Evolutionary conservation across 2,797 vertebrate species (phyloP).

Genomic region (Serranus cabrilla): DNA sequence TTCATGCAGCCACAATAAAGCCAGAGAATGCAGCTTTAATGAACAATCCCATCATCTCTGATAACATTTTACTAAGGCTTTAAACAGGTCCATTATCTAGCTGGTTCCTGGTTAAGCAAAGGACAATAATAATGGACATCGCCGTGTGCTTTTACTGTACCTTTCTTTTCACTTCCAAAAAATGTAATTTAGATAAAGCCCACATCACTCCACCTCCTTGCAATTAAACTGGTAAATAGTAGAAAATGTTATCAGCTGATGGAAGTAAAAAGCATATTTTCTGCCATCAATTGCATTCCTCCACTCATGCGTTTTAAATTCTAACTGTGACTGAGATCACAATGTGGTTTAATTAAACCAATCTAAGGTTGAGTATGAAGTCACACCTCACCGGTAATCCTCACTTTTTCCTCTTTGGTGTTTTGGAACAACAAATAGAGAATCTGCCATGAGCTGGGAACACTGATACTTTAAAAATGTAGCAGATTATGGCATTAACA

Average conservation of each 20-base stretch:
- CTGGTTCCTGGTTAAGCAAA: neutral
- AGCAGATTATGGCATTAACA: conserved; percentile 11
- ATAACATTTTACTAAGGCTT: neutral
- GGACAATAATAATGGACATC: conserved; percentile 1
- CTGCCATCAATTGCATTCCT: neutral
- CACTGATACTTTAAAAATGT: conserved; percentile 5
- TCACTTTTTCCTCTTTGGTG: neutral
- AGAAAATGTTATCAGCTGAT: conserved; percentile 7
- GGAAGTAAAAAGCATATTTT: conserved; percentile 13
- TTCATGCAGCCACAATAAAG: neutral
- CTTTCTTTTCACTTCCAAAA: neutral
- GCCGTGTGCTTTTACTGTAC: neutral
- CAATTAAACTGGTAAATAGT: conserved; percentile 22
- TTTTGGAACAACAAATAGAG: neutral
- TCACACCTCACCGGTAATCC: neutral
- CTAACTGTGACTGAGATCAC: neutral
- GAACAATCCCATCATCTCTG: neutral
- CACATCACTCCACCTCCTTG: conserved; percentile 6
- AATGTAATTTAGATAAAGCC: conserved; percentile 30
- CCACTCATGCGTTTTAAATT: neutral
- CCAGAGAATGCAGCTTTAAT: neutral
- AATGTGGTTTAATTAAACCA: conserved; percentile 3
- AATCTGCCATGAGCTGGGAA: neutral
- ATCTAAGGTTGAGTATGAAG: conserved; percentile 3
- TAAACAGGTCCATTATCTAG: neutral